Percentiles rank a stretch among this genome's conserved stretches.
These are phyloP conservation scores for Rapana venosa DNA, from an alignment of 2,888 invertebrate species.

Conservation along the genomic window DNA sequence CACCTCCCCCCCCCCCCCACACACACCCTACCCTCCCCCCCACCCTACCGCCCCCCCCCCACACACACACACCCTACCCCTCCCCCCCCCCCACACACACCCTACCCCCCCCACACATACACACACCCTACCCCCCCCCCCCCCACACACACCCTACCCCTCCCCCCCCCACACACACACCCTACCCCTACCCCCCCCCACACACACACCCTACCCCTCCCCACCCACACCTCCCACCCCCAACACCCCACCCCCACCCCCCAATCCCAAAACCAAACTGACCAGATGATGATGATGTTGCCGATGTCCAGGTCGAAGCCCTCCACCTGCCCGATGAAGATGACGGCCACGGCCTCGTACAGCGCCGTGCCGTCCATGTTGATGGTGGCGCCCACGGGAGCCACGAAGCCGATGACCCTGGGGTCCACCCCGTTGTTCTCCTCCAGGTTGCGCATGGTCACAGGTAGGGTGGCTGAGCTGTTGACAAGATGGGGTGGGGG, in stretches of 20 bases:
- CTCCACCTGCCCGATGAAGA: constrained; percentile 96
- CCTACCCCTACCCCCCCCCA: too few relatives aligned
- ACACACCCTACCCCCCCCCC: too few relatives aligned
- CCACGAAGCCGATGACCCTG: constrained; percentile 92
- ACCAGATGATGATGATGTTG: constrained; percentile 65
- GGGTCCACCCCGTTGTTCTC: constrained; percentile 90
- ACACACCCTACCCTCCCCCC: too few relatives aligned
- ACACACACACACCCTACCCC: too few relatives aligned
- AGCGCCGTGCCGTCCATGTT: constrained; percentile 99
- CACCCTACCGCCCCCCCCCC: too few relatives aligned
- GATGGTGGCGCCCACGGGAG: constrained; percentile 96
- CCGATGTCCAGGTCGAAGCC: constrained; percentile 80
- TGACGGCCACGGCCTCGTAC: constrained; percentile 97
- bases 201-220: too few relatives aligned
- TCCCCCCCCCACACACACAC: too few relatives aligned
- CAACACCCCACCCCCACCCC: neutral
- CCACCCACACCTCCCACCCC: too few relatives aligned
- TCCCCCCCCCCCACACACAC: too few relatives aligned
- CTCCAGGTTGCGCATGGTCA: constrained; percentile 95
- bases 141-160: too few relatives aligned
- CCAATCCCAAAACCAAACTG: constrained; percentile 16
- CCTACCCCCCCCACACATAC: too few relatives aligned
- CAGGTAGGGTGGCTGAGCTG: constrained; percentile 90
- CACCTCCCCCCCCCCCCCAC: too few relatives aligned
- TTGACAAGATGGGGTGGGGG: neutral